Evolutionary conservation across 2,888 invertebrate genomes (phyloP), one percentile per base, ranked within the genome.

Genomic region (Acrobasis consociella): DNA sequence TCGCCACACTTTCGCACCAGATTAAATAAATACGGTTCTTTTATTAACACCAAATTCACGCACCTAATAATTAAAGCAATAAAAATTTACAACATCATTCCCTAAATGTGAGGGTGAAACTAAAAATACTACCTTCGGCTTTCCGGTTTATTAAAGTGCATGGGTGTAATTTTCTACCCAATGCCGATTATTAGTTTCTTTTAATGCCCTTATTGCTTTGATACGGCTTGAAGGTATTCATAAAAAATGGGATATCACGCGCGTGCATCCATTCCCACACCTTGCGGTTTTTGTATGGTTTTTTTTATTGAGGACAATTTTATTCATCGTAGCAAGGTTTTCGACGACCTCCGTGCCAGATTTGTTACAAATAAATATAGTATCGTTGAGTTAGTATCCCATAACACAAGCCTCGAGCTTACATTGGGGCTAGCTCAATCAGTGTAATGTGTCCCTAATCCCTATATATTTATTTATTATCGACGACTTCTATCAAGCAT

Each of bases 151-250:
- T 46, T 46, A 46, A 46, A 46, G 46, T 46, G 46, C 11, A 46
- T 46, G 5, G 11, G 11, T 17, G 52, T 52, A 52, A 52, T 52
- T 52, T 52, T 31, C 31, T 52, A 52, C 7, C 52, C 22, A 52
- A 52, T 52, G 31, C n/a, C 31, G 17, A 13, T 51, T 51, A 51
- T 52, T 52, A 52, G 52, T 52, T 52, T 52, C n/a, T 31, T 52
- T 52, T 52, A 52, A 52, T 31, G 31, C 52, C 52, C 52, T 52
- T 52, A 31, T 17, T 5, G 9, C 52, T 52, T 52, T 7, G 13
- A 52, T 52, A 37, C 13, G 52, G 52, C 1, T 31, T 31, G n/a
- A 37, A 13, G 31, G 31, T 31, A 31, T 52, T 52, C 52, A 52
- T 31, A 52, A 52, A 51, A 51, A 52, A 52, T 52, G 17, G 51